Conservation (phyloP, 2,888 invertebrate species). For the Ennomos quercinarius region DNA sequence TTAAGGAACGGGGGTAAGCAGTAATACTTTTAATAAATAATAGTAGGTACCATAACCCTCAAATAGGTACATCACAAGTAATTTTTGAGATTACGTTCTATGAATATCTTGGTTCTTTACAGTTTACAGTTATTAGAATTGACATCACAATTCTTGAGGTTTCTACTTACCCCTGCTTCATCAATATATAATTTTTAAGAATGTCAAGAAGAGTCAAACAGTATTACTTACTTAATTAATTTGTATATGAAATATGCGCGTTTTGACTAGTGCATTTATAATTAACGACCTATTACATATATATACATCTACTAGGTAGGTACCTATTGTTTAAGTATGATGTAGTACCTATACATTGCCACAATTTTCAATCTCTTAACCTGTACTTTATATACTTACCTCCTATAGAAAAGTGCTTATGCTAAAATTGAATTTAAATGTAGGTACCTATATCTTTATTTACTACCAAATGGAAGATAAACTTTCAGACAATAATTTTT, state of each 20-base stretch:
- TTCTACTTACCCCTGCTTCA: slow-evolving; percentile 47
- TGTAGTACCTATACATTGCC: too few species aligned
- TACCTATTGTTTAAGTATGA: too few species aligned
- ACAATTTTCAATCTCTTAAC: slow-evolving; percentile 37
- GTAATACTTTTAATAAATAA: too few species aligned
- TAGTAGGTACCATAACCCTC: too few species aligned
- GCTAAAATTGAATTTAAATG: slow-evolving; percentile 2
- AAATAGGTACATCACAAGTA: too few species aligned
- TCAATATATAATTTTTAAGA: slow-evolving; percentile 47
- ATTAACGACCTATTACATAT: too few species aligned
- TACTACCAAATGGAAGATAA: slow-evolving; percentile 66
- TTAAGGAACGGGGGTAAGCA: slow-evolving; percentile 27
- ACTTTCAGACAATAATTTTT: slow-evolving; percentile 83
- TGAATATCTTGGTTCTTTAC: slow-evolving; percentile 6
- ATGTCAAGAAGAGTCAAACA: slow-evolving; percentile 72
- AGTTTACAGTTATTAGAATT: slow-evolving; percentile 1
- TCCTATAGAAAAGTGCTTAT: slow-evolving; percentile 1
- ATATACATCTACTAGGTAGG: too few species aligned
- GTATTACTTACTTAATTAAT: slow-evolving; percentile 78
- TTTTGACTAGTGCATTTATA: slow-evolving; percentile 62
- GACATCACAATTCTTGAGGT: slow-evolving; percentile 18
- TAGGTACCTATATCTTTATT: slow-evolving; percentile 50
- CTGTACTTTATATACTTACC: neutral
- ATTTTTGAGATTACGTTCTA: neutral
- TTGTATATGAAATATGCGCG: slow-evolving; percentile 52